A percentile compares a stretch with the other conserved stretches of the same genome.
These are phyloP conservation scores for Myotis yumanensis DNA, from an alignment of 2,113 vertebrate species.

Conservation along the genomic window DNA sequence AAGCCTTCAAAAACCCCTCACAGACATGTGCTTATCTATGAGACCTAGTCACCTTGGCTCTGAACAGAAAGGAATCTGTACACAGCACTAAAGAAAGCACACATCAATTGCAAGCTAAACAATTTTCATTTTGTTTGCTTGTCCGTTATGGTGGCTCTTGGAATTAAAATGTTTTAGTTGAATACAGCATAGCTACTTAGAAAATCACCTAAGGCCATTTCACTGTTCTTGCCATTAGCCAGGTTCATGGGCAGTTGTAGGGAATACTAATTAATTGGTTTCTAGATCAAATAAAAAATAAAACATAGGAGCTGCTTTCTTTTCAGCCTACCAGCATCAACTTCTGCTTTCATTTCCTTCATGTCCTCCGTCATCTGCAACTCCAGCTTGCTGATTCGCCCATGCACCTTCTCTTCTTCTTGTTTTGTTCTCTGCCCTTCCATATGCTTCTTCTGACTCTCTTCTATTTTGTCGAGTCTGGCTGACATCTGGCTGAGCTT, in stretches of 20 bases:
- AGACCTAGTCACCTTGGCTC: neutral
- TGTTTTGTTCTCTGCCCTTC: slow-evolving; percentile 77
- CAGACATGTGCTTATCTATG: neutral
- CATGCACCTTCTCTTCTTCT: slow-evolving; percentile 83
- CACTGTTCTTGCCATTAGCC: too few relatives aligned
- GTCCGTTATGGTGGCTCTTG: neutral
- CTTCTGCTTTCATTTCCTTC: slow-evolving; percentile 86
- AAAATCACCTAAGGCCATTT: neutral
- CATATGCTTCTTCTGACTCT: slow-evolving; percentile 81
- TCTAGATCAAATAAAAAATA: neutral
- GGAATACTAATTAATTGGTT: neutral
- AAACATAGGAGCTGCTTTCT: rapidly evolving
- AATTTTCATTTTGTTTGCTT: neutral
- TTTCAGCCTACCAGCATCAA: slow-evolving; percentile 84
- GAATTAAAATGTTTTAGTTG: neutral
- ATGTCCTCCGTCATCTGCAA: slow-evolving; percentile 83
- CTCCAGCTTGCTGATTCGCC: slow-evolving; percentile 84
- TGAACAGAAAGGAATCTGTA: neutral
- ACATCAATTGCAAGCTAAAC: neutral
- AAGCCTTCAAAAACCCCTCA: neutral
- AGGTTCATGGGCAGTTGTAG: neutral
- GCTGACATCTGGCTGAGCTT: slow-evolving; percentile 85
- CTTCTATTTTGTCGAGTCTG: slow-evolving; percentile 85
- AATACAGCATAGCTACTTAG: neutral
- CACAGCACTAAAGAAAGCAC: neutral